A percentile compares a stretch with the other conserved stretches of the same genome.
Evolutionary conservation across 1,140 invertebrate species (phyloP).

Genomic region (Sesamia nonagrioides): DNA sequence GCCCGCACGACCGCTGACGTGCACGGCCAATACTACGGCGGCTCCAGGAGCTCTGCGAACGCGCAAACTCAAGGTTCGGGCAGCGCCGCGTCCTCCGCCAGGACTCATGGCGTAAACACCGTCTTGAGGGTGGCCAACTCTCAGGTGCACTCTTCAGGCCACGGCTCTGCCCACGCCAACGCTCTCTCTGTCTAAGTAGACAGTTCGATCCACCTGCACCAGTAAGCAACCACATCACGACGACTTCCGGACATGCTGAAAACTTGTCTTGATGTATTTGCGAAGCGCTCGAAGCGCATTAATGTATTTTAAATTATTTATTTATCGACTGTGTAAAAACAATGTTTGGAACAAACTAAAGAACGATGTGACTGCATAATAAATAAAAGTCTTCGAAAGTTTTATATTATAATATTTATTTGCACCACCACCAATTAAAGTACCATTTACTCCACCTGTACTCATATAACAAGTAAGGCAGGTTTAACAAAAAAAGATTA

Average conservation of each 20-base stretch:
- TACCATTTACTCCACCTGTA: too few species aligned
- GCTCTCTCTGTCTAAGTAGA: slow-evolving; percentile 58
- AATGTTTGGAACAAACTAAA: too few species aligned
- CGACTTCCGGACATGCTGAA: slow-evolving; percentile 64
- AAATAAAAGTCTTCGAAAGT: too few species aligned
- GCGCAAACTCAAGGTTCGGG: slow-evolving; percentile 70
- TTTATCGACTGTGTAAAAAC: too few species aligned
- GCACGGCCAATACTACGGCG: slow-evolving; percentile 58
- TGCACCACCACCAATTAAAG: too few species aligned
- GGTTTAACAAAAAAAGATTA: too few species aligned
- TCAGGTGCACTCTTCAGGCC: slow-evolving; percentile 70
- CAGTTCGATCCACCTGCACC: slow-evolving; percentile 53
- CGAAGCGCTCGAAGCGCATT: slow-evolving; percentile 45
- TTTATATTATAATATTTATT: too few species aligned
- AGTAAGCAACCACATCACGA: slow-evolving; percentile 76
- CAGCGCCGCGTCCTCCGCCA: slow-evolving; percentile 68
- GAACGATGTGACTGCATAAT: too few species aligned
- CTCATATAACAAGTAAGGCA: too few species aligned
- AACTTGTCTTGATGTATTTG: slow-evolving; percentile 84
- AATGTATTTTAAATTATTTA: too few species aligned
- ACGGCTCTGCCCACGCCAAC: slow-evolving; percentile 70
- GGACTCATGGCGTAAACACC: slow-evolving; percentile 66
- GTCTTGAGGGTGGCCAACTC: slow-evolving; percentile 73
- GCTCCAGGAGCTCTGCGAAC: slow-evolving; percentile 64
- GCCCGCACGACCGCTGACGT: slow-evolving; percentile 16